Percentiles rank a stretch among this genome's conserved stretches.
phyloP scores from a whole-genome alignment of 2,113 vertebrate species.

The Collichthys lucidus region DNA sequence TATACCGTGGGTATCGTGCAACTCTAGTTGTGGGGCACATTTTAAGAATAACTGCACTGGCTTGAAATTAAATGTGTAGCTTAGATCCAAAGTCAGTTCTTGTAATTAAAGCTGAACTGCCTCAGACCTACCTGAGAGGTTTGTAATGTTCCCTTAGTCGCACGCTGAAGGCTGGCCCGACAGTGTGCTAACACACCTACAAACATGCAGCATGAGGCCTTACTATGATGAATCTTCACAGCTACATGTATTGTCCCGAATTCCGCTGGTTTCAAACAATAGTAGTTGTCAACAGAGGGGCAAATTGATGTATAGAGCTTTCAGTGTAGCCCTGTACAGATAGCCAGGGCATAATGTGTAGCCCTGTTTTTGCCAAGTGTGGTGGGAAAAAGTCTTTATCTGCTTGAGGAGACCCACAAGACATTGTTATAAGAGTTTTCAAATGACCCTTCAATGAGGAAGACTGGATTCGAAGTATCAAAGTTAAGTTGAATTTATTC shows the following conservation, averaged over 20 bases:
- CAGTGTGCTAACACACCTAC: not conserved
- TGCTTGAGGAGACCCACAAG: not conserved
- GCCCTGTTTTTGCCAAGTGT: constrained; percentile 5
- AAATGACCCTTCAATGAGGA: too few relatives aligned
- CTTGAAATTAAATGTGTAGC: not conserved
- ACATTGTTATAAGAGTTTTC: too few relatives aligned
- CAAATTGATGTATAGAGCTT: constrained; percentile 43
- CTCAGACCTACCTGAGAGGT: not conserved
- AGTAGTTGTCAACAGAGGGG: constrained; percentile 27
- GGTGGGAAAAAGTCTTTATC: constrained; percentile 20
- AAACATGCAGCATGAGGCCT: not conserved
- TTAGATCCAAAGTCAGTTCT: constrained; percentile 2
- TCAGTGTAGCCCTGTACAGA: constrained; percentile 36
- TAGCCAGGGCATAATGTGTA: constrained; percentile 42
- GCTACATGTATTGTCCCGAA: constrained; percentile 1
- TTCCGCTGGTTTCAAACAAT: constrained; percentile 41
- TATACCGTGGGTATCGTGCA: too few relatives aligned
- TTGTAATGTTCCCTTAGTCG: not conserved
- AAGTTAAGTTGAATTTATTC: too few relatives aligned
- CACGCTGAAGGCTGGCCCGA: constrained; percentile 1
- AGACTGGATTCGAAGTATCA: too few relatives aligned
- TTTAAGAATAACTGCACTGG: not conserved
- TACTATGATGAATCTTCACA: constrained; percentile 40
- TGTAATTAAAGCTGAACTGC: constrained; percentile 18
- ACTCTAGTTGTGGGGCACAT: not conserved